These are phyloP conservation scores for Rhinoraja longicauda DNA, from an alignment of 2,797 vertebrate species.

Conservation along the genomic window DNA sequence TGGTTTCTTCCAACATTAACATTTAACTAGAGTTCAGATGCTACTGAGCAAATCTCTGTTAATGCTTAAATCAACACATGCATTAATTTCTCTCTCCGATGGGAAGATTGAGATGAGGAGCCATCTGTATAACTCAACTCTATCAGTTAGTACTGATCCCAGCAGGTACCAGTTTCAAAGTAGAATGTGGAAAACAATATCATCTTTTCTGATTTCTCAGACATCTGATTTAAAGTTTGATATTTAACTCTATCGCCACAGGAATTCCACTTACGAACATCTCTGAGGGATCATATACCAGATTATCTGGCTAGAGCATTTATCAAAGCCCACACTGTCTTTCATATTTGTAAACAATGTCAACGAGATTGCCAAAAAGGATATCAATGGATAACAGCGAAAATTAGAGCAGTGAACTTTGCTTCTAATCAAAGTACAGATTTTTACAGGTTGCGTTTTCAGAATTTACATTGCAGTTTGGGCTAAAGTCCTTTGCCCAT, in stretches of 20 bases:
- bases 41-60: not conserved
- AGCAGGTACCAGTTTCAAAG: constrained; percentile 15
- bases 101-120: not conserved
- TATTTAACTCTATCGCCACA: constrained; percentile 28
- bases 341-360: constrained; percentile 35
- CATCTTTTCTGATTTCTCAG: not conserved
- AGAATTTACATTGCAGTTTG: not conserved
- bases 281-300: constrained; percentile 20
- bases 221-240: constrained; percentile 30
- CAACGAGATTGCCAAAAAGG: constrained; percentile 14
- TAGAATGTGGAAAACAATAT: not conserved
- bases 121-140: not conserved
- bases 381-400: not conserved
- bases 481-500: not conserved
- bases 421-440: not conserved
- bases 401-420: not conserved
- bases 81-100: not conserved
- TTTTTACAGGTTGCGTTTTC: constrained; percentile 8
- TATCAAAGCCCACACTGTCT: constrained; percentile 22
- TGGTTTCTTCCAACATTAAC: not conserved
- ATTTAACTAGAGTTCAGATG: not conserved
- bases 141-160: not conserved
- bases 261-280: constrained; percentile 9
- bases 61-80: not conserved
- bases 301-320: not conserved